Evolutionary conservation across 1,140 invertebrate genomes (phyloP).

Genomic region (Papilio polytes): DNA sequence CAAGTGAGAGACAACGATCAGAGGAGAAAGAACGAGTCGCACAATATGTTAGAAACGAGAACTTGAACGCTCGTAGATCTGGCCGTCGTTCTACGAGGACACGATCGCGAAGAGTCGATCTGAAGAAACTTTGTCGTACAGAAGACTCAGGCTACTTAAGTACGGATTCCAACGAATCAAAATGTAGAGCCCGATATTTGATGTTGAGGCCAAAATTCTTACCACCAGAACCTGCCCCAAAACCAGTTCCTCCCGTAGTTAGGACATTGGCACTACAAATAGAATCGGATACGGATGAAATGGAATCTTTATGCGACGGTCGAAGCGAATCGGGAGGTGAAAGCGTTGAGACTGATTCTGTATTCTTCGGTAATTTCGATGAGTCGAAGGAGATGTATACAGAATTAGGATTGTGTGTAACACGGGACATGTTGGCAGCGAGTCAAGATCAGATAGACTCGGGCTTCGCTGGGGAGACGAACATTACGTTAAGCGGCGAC

Average conservation of each 20-base stretch:
- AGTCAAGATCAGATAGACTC: conserved; percentile 74
- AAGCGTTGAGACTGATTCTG: conserved; percentile 93
- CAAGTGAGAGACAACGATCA: conserved; percentile 62
- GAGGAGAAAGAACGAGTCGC: conserved; percentile 74
- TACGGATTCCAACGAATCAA: conserved; percentile 87
- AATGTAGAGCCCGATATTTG: conserved; percentile 73
- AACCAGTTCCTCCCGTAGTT: conserved; percentile 46
- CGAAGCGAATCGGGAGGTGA: conserved; percentile 93
- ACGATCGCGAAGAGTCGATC: conserved; percentile 72
- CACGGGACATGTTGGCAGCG: conserved; percentile 47
- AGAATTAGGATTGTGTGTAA: conserved; percentile 63
- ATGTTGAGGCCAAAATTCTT: conserved; percentile 71
- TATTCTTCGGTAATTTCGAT: conserved; percentile 88
- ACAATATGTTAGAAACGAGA: conserved; percentile 62
- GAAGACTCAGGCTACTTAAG: conserved; percentile 89
- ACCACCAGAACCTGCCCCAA: conserved; percentile 52
- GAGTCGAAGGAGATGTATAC: conserved; percentile 77
- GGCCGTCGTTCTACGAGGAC: conserved; percentile 71
- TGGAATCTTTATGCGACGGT: conserved; percentile 85
- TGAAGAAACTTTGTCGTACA: conserved; percentile 77
- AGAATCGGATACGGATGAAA: conserved; percentile 78
- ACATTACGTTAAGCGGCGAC: conserved; percentile 76
- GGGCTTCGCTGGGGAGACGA: conserved; percentile 75
- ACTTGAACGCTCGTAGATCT: conserved; percentile 69
- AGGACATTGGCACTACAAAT: conserved; percentile 60